Evolutionary conservation across 2,888 invertebrate genomes (phyloP).

Genomic region (Drosophila acutilabella): DNA sequence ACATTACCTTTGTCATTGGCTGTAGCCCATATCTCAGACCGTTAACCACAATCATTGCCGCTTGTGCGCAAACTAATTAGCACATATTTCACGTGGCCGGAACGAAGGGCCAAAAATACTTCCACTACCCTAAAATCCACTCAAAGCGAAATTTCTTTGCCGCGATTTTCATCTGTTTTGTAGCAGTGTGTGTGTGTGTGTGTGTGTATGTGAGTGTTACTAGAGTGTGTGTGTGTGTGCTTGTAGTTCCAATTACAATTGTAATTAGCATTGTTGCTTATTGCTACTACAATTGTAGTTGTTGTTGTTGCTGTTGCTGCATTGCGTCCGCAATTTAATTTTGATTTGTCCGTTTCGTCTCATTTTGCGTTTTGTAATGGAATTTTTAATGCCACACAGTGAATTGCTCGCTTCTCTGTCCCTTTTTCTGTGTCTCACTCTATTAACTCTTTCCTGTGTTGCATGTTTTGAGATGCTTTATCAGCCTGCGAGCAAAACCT

Average conservation of each 20-base stretch:
- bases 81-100: conserved; percentile 73
- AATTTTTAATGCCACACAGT: conserved; percentile 63
- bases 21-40: conserved; percentile 38
- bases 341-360: conserved; percentile 72
- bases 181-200: neutral
- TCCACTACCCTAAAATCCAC: conserved; percentile 40
- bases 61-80: conserved; percentile 72
- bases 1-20: neutral
- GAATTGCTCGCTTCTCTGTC: neutral
- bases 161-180: conserved; percentile 57
- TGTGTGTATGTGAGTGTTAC: neutral
- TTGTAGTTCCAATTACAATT: conserved; percentile 68
- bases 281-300: conserved; percentile 27
- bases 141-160: conserved; percentile 60
- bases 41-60: conserved; percentile 53
- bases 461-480: conserved; percentile 41
- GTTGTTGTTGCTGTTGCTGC: conserved; percentile 40
- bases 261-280: conserved; percentile 71
- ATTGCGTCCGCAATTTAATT: conserved; percentile 70
- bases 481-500: conserved; percentile 44
- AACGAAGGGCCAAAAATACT: conserved; percentile 25
- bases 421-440: neutral
- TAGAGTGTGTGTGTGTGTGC: conserved; percentile 13
- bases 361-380: conserved; percentile 71
- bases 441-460: conserved; percentile 4